Base-by-base conservation (phyloP, 2,797 vertebrate genomes). In the Enoplosus armatus region DNA sequence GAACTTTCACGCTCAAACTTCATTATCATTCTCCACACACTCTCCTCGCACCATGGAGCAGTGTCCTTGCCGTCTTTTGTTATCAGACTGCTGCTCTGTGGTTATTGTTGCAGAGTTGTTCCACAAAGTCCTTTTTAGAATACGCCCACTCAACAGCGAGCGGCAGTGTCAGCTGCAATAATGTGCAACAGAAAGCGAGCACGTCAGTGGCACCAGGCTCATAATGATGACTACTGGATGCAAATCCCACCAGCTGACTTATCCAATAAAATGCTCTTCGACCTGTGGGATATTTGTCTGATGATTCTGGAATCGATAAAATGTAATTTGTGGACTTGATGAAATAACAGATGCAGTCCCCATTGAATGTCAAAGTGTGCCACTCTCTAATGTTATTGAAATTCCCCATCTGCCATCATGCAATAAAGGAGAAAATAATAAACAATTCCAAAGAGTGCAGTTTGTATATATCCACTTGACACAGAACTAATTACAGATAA, bases 241-340 rank as follows among this genome's bases (percentile, higher is more conserved):
- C 37, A 1, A 24, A 66, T 63, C 27, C 35, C 60, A 41, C 31
- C 31, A 18, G 51, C 18, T 67, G 27, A 69, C 14, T 73, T 15
- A 69, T 67, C 24, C 27, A 69, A 29, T 61, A n/a, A 55, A 18
- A 24, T 0, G 6, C n/a, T 56, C 67, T 41, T 31, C 77, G 75
- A 75, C 70, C 51, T 26, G 15, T 7, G 31, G n/a, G 35, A 82
- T 70, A 61, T 68, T 64, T 50, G 53, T 61, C 27, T 62, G 48
- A 66, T 75, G 50, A 71, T 60, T 55, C 12, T 15, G 33, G 12
- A 66, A 78, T 74, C 20, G 0, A 66, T 69, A 27, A 51, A 69
- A 64, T 68, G 7, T 60, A 1, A 80, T 77, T 31, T 70, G 37
- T 39, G 16, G 6, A 65, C 8, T 55, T 64, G 31, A 78, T 65